These are phyloP conservation scores for Melipona beecheii DNA, from an alignment of 2,888 invertebrate genomes.

Conservation along the genomic window DNA sequence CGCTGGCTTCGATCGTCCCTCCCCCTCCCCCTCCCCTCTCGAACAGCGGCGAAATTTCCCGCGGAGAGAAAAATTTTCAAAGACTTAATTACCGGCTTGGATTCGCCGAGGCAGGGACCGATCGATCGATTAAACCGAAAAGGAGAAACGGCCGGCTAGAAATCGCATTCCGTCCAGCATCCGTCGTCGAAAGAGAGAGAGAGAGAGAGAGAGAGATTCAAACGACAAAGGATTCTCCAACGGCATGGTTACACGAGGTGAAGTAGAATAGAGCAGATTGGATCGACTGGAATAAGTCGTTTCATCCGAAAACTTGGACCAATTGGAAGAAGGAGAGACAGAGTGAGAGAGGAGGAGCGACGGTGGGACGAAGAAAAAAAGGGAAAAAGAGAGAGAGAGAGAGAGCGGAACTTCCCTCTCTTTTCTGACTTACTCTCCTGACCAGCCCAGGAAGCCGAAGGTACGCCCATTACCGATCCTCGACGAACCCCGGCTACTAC, in stretches of 20 bases:
- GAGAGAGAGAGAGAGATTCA: neutral
- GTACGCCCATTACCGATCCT: slow-evolving; percentile 66
- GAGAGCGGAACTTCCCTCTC: slow-evolving; percentile 44
- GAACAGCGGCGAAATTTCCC: neutral
- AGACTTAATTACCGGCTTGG: slow-evolving; percentile 15
- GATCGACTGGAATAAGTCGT: slow-evolving; percentile 62
- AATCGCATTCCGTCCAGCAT: slow-evolving; percentile 35
- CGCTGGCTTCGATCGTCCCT: neutral
- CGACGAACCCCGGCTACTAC: slow-evolving; percentile 55
- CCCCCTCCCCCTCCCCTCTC: too few species aligned
- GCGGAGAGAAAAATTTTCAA: neutral
- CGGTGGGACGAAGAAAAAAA: neutral
- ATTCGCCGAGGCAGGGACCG: neutral
- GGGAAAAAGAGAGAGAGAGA: slow-evolving; percentile 8
- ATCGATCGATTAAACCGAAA: slow-evolving; percentile 18
- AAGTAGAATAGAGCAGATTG: slow-evolving; percentile 60
- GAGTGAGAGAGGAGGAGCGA: slow-evolving; percentile 27
- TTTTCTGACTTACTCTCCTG: slow-evolving; percentile 31
- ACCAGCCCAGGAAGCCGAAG: slow-evolving; percentile 51
- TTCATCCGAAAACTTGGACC: slow-evolving; percentile 66
- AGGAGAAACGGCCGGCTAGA: neutral
- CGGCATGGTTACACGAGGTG: slow-evolving; percentile 28
- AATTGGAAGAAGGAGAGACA: slow-evolving; percentile 52
- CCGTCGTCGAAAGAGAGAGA: neutral
- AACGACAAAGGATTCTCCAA: slow-evolving; percentile 34